A percentile compares a stretch with the other conserved stretches of the same genome.
Conservation (phyloP, 2,797 vertebrate genomes). For the Crocidura indochinensis region DNA sequence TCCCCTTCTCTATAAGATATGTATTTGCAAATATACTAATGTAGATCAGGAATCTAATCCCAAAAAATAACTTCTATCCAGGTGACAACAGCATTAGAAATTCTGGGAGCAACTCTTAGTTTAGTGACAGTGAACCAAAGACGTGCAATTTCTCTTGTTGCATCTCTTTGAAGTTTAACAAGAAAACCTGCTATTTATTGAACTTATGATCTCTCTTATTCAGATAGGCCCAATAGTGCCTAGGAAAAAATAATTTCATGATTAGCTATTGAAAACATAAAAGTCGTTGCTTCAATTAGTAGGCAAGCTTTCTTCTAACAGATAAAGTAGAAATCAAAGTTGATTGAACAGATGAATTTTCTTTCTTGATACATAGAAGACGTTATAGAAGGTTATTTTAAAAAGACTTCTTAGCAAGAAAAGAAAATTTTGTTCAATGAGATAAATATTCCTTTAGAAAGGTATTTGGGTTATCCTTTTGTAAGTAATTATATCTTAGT, state of each 20-base stretch:
- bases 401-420: slow-evolving; percentile 69
- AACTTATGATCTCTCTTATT: slow-evolving; percentile 75
- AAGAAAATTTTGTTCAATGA: slow-evolving; percentile 63
- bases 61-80: background rate
- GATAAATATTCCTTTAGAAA: slow-evolving; percentile 60
- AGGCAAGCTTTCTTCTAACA: slow-evolving; percentile 67
- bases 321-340: slow-evolving; percentile 82
- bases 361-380: slow-evolving; percentile 70
- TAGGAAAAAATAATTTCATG: slow-evolving; percentile 79
- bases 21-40: background rate
- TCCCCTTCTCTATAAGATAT: background rate
- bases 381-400: slow-evolving; percentile 76
- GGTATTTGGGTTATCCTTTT: slow-evolving; percentile 37
- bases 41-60: background rate
- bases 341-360: slow-evolving; percentile 68
- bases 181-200: slow-evolving; percentile 72
- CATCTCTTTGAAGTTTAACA: slow-evolving; percentile 56
- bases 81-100: background rate
- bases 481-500: slow-evolving; percentile 71
- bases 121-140: background rate
- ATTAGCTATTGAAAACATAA: slow-evolving; percentile 83
- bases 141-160: background rate
- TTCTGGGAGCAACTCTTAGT: slow-evolving; percentile 45
- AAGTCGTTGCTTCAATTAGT: slow-evolving; percentile 75
- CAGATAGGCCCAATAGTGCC: slow-evolving; percentile 72